Base-by-base conservation (phyloP, 1,140 invertebrate genomes). In the Tetragonula clypearis region DNA sequence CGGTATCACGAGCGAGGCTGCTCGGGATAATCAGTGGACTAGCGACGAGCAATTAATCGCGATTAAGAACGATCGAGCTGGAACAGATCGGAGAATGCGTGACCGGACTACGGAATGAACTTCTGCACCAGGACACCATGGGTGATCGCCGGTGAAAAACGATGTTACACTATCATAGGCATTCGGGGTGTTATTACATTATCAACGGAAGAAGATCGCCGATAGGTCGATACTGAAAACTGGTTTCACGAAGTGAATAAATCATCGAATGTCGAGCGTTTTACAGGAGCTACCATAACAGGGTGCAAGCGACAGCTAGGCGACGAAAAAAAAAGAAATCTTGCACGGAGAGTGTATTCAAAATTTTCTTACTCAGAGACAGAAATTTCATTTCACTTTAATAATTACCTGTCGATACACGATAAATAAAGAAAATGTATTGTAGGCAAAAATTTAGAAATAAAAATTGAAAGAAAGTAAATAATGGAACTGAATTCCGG, bases 41-140 rank as follows among this genome's bases (percentile, higher is more conserved):
- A 56, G 26, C 30, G 21, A 19, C 21, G 26, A 19, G 55, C 26
- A 75, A 75, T 75, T 75, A 75, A 58, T 75, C 53, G 26, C 19
- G 73, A 75, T 56, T 75, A 72, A 53, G 26, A 21, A 17, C 11
- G 73, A 75, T 75, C 53, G 8, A 75, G 53, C 30, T 72, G 69
- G 35, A 41, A 72, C 35, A 49, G 69, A 21, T 41, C 5, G 53
- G 19, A 30, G 53, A 74, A 55, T 49, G 35, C 49, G 49, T 74
- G 49, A 55, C 72, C 55, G 17, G 72, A 26, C 55, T 74, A 74
- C 26, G 8, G 35, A 71, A 49, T 49, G 35, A 71, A 49, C n/a
- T 74, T 49, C n/a, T 17, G 15, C 72, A 30, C 30, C 30, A 1
- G 2, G 1, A 35, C 69, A 72, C 21, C 11, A 41, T 21, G 69